Evolutionary conservation across 2,113 vertebrate genomes (phyloP), one percentile per base, ranked within the genome.

Genomic region (Vidua chalybeata): DNA sequence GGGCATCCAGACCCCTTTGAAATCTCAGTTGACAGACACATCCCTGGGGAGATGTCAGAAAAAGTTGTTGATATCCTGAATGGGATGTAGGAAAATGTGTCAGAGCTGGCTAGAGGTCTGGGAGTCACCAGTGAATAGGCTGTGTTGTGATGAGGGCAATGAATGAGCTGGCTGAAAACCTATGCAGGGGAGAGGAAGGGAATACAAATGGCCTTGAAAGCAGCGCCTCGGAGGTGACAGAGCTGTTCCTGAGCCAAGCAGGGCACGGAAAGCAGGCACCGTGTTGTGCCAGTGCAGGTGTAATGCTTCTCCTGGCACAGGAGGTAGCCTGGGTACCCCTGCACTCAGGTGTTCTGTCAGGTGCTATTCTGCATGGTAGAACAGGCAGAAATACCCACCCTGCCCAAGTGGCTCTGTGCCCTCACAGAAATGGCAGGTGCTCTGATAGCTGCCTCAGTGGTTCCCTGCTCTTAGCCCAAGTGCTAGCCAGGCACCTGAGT

Each of bases 1-100:
- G 43, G 54, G 39, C 56, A 45, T 71, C 43, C 15, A 52, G 48
- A 27, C 21, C 35, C 55, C 43, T 89, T 78, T 84, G 80, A 84
- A 92, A 75, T 89, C 26, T 85, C 28, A 3, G 33, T 3, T 94
- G 54, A 33, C 30, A 33, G 89, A 80, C 24, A 4, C 7, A 12
- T 90, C 85, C 73, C 39, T 9, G 35, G 80, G 66, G 93, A 95
- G 31, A 19, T 91, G 73, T 84, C 94, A 91, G 73, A 56, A 78
- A 66, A 81, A 76, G 69, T 49, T 71, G 66, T 24, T 89, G 72
- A 59, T 94, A 20, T 51, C 13, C 61, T 72, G 76, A 81, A 67
- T 4, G 37, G 76, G 77, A 71, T 68, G n/a, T 16, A 63, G 87
- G 56, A 52, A 72, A 84, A 64, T 15, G 69, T 84, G 86, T 90